Base-by-base conservation (phyloP, 1,140 invertebrate genomes). In the Thaumatotibia leucotreta region DNA sequence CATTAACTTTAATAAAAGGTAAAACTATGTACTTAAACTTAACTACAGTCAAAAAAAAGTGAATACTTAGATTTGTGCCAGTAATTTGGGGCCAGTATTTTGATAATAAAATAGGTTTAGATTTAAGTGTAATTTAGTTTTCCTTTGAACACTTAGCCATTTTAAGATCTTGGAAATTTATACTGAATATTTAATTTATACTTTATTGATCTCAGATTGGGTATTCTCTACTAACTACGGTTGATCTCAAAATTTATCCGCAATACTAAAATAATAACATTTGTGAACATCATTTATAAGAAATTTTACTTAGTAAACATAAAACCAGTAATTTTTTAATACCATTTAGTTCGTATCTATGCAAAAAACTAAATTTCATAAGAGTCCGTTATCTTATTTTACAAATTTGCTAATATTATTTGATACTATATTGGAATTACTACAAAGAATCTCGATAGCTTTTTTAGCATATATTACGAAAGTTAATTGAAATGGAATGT, bases 51-150 rank as follows among this genome's bases (percentile, higher is more conserved):
- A n/a, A 58, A 58, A 58, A 27, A 27, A 24, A 52, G 9, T 24
- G n/a, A 52, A 14, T 29, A 14, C 29, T 58, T 27, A 58, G 1
- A 2, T 45, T 20, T 6, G 17, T 45, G 39, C 39, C 66, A 73
- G 64, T 72, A 70, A 71, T 72, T 70, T 52, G 79, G 78, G 84
- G 84, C 84, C 84, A 86, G 84, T 86, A 86, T 84, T 84, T 82
- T 80, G 78, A 76, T 80, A 80, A 80, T 82, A 77, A 82, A 66
- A 70, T 74, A 70, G 69, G 31, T 22, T 62, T 72, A 72, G 52
- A 39, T 8, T 35, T 54, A n/a, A n/a, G n/a, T n/a, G 14, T 20
- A 39, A 54, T 52, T 63, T 33, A 11, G 22, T 23, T 61, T 20
- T 63, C 4, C 32, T 14, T 8, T 63, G 4, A 35, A 52, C n/a